These are phyloP conservation scores for Magallana ariakensis DNA, from an alignment of 1,140 invertebrate species.

Conservation along the genomic window DNA sequence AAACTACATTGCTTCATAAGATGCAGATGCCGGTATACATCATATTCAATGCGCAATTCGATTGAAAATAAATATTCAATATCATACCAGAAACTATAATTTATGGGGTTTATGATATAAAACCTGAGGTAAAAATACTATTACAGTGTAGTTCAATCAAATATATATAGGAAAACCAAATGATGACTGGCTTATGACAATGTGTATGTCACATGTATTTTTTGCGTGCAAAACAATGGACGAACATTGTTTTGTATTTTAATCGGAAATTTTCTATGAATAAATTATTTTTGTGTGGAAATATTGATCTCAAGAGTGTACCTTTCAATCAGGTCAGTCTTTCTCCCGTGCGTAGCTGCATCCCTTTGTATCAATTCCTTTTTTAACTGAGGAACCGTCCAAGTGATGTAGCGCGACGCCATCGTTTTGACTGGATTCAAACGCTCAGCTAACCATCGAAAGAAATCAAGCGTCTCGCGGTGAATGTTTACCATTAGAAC, in stretches of 20 bases:
- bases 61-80: background rate
- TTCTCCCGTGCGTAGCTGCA: background rate
- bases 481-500: too few relatives aligned
- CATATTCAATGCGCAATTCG: background rate
- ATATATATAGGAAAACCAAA: conserved; percentile 1
- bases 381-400: too few relatives aligned
- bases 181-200: background rate
- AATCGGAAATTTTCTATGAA: conserved; percentile 6
- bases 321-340: conserved; percentile 31
- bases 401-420: too few relatives aligned
- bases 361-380: too few relatives aligned
- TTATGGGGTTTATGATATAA: background rate
- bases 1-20: background rate
- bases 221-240: background rate
- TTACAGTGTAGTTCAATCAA: background rate
- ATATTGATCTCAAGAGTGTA: conserved; percentile 17
- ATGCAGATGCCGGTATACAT: background rate
- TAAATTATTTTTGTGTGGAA: background rate
- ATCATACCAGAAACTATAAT: background rate
- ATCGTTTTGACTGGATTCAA: too few relatives aligned
- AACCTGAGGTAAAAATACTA: background rate
- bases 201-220: background rate
- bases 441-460: too few relatives aligned
- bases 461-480: too few relatives aligned
- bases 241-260: background rate